Base-by-base conservation (phyloP, 2,888 invertebrate species). In the Chironomus riparius region DNA sequence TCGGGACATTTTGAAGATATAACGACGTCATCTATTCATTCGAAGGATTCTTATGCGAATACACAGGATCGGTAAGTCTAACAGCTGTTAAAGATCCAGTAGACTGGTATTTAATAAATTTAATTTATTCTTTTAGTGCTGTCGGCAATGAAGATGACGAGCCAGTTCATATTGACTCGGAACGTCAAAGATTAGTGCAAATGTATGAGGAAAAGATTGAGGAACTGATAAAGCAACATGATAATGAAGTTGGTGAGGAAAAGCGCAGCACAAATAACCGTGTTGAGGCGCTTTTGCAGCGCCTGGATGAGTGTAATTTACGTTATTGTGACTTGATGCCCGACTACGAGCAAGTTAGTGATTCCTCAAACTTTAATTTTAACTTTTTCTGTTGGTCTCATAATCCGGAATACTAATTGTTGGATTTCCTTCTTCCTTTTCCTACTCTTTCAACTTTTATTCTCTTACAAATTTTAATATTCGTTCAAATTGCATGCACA, bases 1-100 rank as follows among this genome's bases (percentile, higher is more conserved):
- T 94, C 93, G 6, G 94, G 94, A 65, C 92, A 93, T 84, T 94
- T 91, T 83, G 94, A 94, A 82, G 94, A 94, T 84, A 86, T 91
- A 79, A 89, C 90, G 18, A 89, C 89, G 80, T 91, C 92, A 72
- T 91, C 92, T 76, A 86, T 92, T 78, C 90, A 91, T 83, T 92
- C 92, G 77, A 92, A 91, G 84, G 92, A 92, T 80, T 90, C 90
- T n/a, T 87, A 87, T 75, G 85, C 86, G 80, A 82, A 86, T 48
- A 86, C 86, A 71, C 87, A 88, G 81, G 87, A 89, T 79, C 76
- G 76, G 76, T 76, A 13, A 76, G 69, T 24, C n/a, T n/a, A 3
- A n/a, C 48, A 24, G 38, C 24, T 65, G 28, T 22, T 71, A 6
- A 24, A 73, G 10, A 24, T 61, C 38, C 24, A 65, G 7, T 47